Conservation (phyloP, 2,797 vertebrate genomes). For the Hafferia zeledoni region DNA sequence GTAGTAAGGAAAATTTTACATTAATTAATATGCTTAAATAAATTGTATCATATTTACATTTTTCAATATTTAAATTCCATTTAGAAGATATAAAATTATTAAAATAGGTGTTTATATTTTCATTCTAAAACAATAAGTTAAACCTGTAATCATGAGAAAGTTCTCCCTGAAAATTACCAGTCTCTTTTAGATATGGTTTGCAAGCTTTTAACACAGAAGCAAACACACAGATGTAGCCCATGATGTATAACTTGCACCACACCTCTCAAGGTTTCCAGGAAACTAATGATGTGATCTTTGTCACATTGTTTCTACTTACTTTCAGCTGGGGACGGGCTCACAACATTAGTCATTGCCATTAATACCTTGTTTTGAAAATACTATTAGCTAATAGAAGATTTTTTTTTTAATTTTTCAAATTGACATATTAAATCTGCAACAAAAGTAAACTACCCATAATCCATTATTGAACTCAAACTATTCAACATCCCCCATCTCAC, state of each 20-base stretch:
- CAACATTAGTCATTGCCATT: slow-evolving; percentile 78
- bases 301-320: slow-evolving; percentile 71
- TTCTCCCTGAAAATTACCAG: not conserved
- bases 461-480: slow-evolving; percentile 13
- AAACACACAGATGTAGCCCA: slow-evolving; percentile 20
- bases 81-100: not conserved
- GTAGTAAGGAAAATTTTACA: not conserved
- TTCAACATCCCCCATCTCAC: not conserved
- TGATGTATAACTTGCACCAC: slow-evolving; percentile 75
- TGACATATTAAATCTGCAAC: slow-evolving; percentile 31
- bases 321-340: slow-evolving; percentile 74
- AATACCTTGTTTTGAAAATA: slow-evolving; percentile 73
- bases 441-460: slow-evolving; percentile 33
- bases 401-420: not conserved
- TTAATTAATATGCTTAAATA: not conserved
- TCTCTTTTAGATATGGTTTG: not conserved
- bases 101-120: not conserved
- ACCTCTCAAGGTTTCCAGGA: slow-evolving; percentile 61
- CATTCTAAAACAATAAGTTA: not conserved
- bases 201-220: slow-evolving; percentile 24
- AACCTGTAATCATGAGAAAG: not conserved
- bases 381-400: slow-evolving; percentile 53
- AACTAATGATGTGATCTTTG: slow-evolving; percentile 77
- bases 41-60: not conserved
- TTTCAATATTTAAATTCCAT: not conserved